Evolutionary conservation across 2,113 vertebrate species (phyloP), one percentile per base, ranked within the genome.

Genomic region (Illadopsis cleaveri): DNA sequence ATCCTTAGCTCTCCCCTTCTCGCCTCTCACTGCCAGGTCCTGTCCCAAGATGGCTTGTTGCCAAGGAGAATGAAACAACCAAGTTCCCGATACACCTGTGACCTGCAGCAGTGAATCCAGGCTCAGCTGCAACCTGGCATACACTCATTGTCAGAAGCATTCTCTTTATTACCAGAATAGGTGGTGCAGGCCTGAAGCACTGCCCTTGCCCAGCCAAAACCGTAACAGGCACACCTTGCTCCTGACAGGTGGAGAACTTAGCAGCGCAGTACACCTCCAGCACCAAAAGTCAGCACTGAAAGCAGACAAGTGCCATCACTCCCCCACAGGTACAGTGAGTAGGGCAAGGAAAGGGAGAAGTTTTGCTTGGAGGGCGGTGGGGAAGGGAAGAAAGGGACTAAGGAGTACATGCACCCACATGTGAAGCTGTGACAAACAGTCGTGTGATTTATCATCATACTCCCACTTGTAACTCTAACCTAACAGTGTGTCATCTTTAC

Each of bases 401-500:
- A 72, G 62, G 77, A 90, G 60, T n/a, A 40, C 16, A 40, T 91
- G 88, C 57, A 51, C 89, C 68, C 78, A 95, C 94, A 94, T 87
- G 83, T 82, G 78, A 94, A 78, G 82, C 82, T 94, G 82, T 82
- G 56, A 95, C 61, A 97, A 96, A 93, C 84, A 84, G 70, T 75
- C 56, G 30, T 60, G 68, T 93, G 88, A 97, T 98, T 98, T 98
- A 98, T 86, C 86, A 95, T 90, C 94, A 69, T 71, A 87, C 85
- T 95, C 95, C 92, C 78, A 92, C 98, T 97, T 98, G 97, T 98
- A 97, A 98, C 97, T 98, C 97, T 96, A 97, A 97, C 97, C 98
- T 96, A 98, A 97, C 98, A 96, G 95, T 95, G 95, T 98, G 98
- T 97, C 98, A 98, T 98, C 97, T 97, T 97, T 97, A 96, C 97